Conservation (phyloP, 2,113 vertebrate genomes). For the Pelecanoides urinatrix region DNA sequence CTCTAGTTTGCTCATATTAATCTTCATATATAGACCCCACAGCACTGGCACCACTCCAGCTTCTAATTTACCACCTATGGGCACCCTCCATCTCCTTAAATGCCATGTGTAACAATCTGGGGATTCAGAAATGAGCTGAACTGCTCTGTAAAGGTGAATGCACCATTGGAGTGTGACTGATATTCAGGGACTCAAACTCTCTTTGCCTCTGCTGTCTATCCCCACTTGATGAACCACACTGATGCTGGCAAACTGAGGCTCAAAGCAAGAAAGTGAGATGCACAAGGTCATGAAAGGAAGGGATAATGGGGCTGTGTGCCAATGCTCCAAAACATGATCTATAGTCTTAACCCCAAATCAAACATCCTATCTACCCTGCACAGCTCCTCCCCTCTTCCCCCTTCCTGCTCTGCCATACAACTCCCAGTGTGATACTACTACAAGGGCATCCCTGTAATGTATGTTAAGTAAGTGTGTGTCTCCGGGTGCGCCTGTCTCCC, state of each 20-base stretch:
- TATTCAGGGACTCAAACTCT: background rate
- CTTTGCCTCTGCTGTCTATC: background rate
- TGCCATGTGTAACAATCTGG: background rate
- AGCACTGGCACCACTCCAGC: background rate
- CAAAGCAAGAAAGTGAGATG: background rate
- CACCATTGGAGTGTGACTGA: background rate
- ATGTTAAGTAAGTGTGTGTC: constrained; percentile 40
- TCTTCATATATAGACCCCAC: background rate
- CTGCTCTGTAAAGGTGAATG: background rate
- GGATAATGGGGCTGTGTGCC: background rate
- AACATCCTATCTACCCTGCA: background rate
- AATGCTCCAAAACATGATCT: background rate
- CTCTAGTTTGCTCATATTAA: background rate
- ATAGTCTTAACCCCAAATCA: background rate
- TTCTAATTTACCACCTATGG: background rate
- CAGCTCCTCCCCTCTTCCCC: background rate
- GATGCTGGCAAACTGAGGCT: background rate
- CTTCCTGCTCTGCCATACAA: background rate
- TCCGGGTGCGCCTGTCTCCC: background rate
- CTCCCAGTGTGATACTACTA: constrained; percentile 7
- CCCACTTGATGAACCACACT: background rate
- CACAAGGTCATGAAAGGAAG: background rate
- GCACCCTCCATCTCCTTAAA: background rate
- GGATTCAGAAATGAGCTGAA: background rate
- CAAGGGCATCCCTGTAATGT: constrained; percentile 36